Evolutionary conservation across 1,140 invertebrate genomes (phyloP), one percentile per base, ranked within the genome.

Genomic region (Caerostris extrusa): DNA sequence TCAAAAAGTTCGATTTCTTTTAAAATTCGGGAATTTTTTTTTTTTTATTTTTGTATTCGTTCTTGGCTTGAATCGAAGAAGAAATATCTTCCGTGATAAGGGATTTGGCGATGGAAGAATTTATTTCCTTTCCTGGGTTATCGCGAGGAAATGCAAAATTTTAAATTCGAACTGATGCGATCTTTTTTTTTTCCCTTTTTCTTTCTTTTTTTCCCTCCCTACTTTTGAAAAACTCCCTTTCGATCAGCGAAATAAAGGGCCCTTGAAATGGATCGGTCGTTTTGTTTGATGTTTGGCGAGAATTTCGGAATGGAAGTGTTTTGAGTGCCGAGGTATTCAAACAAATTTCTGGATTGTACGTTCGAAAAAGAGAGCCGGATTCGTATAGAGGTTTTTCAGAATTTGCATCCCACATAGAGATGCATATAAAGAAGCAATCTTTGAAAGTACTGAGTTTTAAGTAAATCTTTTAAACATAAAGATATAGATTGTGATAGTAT

Each of bases 1-100:
- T 91, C 90, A 61, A 91, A 85, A 34, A 61, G 87, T 91, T 91
- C 90, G 90, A 91, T 91, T 81, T 90, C 53, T 55, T 91, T 53
- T 34, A 85, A 57, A 56, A 8, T 85, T 34, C 83, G 7, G n/a
- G n/a, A 5, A 58, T 58, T 60, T 57, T 81, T 81, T 81, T 64
- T 64, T 64, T 14, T 53, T 53, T 10, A 34, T 12, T 5, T 50
- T 34, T 34, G 34, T 50, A 10, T 50, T 77, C 71, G 50, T 77
- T 77, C 34, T n/a, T n/a, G 61, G 61, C 14, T 34, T 17, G 71
- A 77, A 71, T 7, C n/a, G 19, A 34, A 34, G 67, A 71, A 71
- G 67, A 71, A 77, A 77, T 77, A 77, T 77, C 71, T 77, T 50
- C 71, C 34, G 71, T 77, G 71, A 77, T 77, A 77, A 71, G 71